These are phyloP conservation scores for Heteropelma amictum DNA, from an alignment of 2,888 invertebrate genomes.

Conservation along the genomic window DNA sequence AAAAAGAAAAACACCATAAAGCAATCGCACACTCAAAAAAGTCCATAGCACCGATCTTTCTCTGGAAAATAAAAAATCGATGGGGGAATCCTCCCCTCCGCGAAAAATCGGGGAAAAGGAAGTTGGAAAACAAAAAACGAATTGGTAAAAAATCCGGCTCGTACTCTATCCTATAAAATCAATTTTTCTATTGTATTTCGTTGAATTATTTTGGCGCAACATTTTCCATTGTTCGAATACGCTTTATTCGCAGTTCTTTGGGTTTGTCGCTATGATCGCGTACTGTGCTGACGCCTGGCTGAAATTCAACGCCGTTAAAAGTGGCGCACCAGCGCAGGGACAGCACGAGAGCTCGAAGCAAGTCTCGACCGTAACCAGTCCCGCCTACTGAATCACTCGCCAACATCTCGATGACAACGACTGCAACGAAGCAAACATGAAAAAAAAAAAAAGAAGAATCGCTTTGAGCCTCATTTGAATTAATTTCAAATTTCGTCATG, in stretches of 20 bases:
- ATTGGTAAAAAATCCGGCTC: not conserved
- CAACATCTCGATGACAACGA: not conserved
- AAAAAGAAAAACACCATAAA: too few species aligned
- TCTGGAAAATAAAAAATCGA: too few species aligned
- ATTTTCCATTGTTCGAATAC: too few species aligned
- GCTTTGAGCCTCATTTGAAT: constrained; percentile 34
- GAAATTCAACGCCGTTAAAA: constrained; percentile 84
- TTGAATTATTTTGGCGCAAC: too few species aligned
- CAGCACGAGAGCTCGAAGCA: constrained; percentile 83
- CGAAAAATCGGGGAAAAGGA: too few species aligned
- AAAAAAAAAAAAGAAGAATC: not conserved
- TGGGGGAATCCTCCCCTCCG: too few species aligned
- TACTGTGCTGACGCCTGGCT: constrained; percentile 90
- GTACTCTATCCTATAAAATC: not conserved
- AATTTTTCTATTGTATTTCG: not conserved
- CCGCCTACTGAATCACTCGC: constrained; percentile 74
- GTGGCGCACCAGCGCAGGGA: constrained; percentile 87
- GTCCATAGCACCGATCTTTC: too few species aligned
- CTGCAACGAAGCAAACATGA: not conserved
- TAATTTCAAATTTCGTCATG: not conserved
- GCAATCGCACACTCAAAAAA: too few species aligned
- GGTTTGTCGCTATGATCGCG: constrained; percentile 87
- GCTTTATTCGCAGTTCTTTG: constrained; percentile 86
- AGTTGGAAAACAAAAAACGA: not conserved
- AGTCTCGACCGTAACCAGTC: constrained; percentile 80